These are phyloP conservation scores for Endomychus coccineus DNA, from an alignment of 2,888 invertebrate species.

Conservation along the genomic window DNA sequence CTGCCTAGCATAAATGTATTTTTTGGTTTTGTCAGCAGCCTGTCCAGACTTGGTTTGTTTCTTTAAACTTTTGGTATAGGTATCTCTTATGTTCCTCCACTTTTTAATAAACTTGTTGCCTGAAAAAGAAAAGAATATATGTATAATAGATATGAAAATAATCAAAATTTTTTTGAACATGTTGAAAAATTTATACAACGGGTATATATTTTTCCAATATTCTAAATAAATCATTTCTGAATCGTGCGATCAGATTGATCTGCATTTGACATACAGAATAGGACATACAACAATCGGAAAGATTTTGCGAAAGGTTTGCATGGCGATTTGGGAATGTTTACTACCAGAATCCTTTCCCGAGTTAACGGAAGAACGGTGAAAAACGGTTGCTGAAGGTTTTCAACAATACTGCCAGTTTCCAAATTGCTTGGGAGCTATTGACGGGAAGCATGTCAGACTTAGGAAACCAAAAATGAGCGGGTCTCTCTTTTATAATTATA, in stretches of 20 bases:
- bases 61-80: conserved; percentile 1
- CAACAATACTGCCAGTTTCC: conserved; percentile 19
- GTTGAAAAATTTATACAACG: too few species aligned
- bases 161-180: too few species aligned
- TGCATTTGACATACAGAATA: conserved; percentile 26
- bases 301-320: conserved; percentile 26
- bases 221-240: too few species aligned
- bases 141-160: too few species aligned
- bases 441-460: conserved; percentile 7
- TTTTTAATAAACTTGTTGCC: conserved; percentile 3
- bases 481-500: conserved; percentile 12
- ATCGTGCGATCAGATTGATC: background rate
- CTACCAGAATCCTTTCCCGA: conserved; percentile 21
- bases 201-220: too few species aligned
- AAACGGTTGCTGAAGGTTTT: conserved; percentile 19
- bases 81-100: conserved; percentile 3
- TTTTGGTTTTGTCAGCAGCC: conserved; percentile 6
- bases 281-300: conserved; percentile 23
- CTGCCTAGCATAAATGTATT: too few species aligned
- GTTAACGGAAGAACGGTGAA: conserved; percentile 21
- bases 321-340: conserved; percentile 23
- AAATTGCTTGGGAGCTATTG: conserved; percentile 15
- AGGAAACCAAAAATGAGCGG: conserved; percentile 6
- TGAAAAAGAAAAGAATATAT: conserved; percentile 11
- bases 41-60: conserved; percentile 1